These are phyloP conservation scores for Phasia obesa DNA, from an alignment of 2,888 invertebrate genomes.

Conservation along the genomic window DNA sequence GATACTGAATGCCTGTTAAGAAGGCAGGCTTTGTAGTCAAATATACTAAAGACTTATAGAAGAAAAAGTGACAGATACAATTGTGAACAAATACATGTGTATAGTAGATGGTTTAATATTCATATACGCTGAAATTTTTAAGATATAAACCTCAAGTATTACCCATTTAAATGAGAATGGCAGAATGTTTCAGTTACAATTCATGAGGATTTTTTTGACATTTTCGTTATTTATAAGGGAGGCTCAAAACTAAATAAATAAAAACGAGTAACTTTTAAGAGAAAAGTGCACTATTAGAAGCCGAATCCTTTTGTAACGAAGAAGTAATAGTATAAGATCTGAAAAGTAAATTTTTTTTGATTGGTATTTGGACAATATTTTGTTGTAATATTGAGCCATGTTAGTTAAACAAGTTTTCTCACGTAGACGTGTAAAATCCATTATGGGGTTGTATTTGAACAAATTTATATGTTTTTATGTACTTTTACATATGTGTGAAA, in stretches of 20 bases:
- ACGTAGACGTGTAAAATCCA: too few species aligned
- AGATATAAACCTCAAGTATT: neutral
- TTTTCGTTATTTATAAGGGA: neutral
- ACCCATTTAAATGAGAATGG: neutral
- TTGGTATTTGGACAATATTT: too few species aligned
- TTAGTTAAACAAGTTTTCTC: too few species aligned
- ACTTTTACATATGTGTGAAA: too few species aligned
- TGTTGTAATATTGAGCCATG: too few species aligned
- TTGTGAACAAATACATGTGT: neutral
- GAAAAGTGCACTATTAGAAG: neutral
- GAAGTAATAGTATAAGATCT: too few species aligned
- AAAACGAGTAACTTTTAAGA: neutral
- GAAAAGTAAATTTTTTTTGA: too few species aligned
- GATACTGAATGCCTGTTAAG: slow-evolving; percentile 2
- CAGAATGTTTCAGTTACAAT: neutral
- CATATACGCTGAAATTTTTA: neutral
- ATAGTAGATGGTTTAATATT: neutral
- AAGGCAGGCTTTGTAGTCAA: neutral
- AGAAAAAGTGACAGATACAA: neutral
- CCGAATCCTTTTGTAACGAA: neutral
- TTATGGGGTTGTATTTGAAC: too few species aligned
- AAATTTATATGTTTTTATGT: too few species aligned
- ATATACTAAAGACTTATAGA: neutral
- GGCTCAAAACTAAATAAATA: neutral
- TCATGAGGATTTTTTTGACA: neutral